Percentiles rank a stretch among this genome's conserved stretches.
These are phyloP conservation scores for Dione vanillae DNA, from an alignment of 2,888 invertebrate species.

Conservation along the genomic window DNA sequence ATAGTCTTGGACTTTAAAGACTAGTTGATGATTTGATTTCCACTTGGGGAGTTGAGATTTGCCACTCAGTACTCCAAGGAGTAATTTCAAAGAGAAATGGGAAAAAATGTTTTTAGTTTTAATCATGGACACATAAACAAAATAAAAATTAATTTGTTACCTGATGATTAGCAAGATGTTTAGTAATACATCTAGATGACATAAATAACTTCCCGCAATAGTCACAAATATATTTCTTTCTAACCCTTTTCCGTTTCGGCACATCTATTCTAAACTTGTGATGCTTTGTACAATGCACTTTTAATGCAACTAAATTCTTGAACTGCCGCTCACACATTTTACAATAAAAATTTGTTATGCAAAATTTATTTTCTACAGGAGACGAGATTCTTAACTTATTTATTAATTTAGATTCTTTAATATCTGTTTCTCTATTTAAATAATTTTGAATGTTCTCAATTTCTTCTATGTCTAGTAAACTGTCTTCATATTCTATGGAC, in stretches of 20 bases:
- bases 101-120: too few species aligned
- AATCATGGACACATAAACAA: too few species aligned
- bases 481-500: slow-evolving; percentile 30
- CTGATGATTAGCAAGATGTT: slow-evolving; percentile 58
- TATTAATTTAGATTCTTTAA: background rate
- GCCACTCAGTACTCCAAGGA: too few species aligned
- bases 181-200: slow-evolving; percentile 47
- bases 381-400: slow-evolving; percentile 23
- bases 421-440: slow-evolving; percentile 29
- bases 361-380: slow-evolving; percentile 52
- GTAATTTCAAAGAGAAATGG: too few species aligned
- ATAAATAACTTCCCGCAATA: slow-evolving; percentile 56
- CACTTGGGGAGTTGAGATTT: too few species aligned
- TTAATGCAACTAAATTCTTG: slow-evolving; percentile 51
- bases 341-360: slow-evolving; percentile 59
- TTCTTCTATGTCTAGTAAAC: slow-evolving; percentile 27
- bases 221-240: slow-evolving; percentile 53
- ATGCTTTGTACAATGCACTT: slow-evolving; percentile 56
- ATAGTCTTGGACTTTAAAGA: too few species aligned
- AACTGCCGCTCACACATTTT: slow-evolving; percentile 63
- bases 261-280: slow-evolving; percentile 56
- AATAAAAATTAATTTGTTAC: too few species aligned
- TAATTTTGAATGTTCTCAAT: slow-evolving; percentile 35
- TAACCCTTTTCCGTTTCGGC: slow-evolving; percentile 27
- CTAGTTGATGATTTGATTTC: too few species aligned